A percentile compares a stretch with the other conserved stretches of the same genome.
Conservation (phyloP, 2,113 vertebrate genomes). For the Lophotis ruficrista region DNA sequence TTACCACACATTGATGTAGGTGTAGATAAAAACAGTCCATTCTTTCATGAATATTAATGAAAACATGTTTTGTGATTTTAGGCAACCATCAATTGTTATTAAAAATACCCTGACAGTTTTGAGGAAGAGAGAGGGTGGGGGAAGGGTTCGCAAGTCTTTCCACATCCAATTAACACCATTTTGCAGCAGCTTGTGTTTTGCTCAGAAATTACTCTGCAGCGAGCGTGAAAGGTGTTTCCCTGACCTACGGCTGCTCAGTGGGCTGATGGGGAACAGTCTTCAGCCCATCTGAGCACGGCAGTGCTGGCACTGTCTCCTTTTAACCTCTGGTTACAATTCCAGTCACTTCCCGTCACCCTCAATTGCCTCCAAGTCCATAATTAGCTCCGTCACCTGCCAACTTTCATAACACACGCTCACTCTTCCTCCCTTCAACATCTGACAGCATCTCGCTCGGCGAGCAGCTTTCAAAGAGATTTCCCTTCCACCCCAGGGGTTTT, state of each 20-base stretch:
- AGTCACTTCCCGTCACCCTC: slow-evolving; percentile 3
- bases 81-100: slow-evolving; percentile 46
- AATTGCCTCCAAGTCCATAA: not conserved
- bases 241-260: not conserved
- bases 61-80: slow-evolving; percentile 56
- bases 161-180: not conserved
- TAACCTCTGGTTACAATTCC: not conserved
- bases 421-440: not conserved
- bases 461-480: not conserved
- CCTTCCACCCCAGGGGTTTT: not conserved
- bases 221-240: not conserved
- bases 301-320: not conserved
- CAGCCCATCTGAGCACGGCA: not conserved
- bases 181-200: not conserved
- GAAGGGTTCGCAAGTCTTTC: not conserved
- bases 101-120: not conserved
- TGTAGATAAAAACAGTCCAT: slow-evolving; percentile 55
- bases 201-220: accelerated
- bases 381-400: slow-evolving; percentile 48
- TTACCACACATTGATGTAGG: slow-evolving; percentile 21
- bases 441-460: not conserved
- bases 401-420: not conserved
- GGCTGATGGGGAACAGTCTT: not conserved
- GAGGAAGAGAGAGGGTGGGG: not conserved
- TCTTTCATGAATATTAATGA: slow-evolving; percentile 68